phyloP scores from a whole-genome alignment of 2,113 vertebrate species.

The Stomatorhinus ivindoensis region DNA sequence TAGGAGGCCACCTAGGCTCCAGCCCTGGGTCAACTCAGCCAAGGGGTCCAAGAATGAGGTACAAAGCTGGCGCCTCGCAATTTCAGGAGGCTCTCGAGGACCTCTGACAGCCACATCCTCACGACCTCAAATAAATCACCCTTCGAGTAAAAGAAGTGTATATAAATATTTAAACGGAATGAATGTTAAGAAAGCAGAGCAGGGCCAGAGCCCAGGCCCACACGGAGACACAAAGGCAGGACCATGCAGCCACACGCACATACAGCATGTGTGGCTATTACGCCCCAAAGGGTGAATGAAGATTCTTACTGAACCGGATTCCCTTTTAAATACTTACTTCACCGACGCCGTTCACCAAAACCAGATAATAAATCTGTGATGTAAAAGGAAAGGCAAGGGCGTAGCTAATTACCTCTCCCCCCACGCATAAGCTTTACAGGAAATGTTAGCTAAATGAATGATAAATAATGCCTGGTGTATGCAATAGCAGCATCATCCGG shows the following conservation, averaged over 20 bases:
- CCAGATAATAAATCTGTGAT: not conserved
- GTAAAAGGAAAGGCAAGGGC: not conserved
- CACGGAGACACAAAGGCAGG: not conserved
- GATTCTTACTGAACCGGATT: not conserved
- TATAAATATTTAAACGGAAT: not conserved
- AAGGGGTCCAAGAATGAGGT: not conserved
- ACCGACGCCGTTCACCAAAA: not conserved
- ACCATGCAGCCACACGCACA: not conserved
- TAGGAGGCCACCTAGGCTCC: not conserved
- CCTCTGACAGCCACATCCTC: not conserved
- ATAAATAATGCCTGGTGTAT: slow-evolving; percentile 27
- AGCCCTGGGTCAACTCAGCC: not conserved
- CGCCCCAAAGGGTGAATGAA: not conserved
- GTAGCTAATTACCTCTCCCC: slow-evolving; percentile 16
- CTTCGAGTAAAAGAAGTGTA: not conserved
- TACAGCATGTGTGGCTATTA: not conserved
- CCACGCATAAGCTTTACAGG: slow-evolving; percentile 29
- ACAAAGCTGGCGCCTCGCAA: not conserved
- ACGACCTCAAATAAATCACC: not conserved
- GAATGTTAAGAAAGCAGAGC: not conserved
- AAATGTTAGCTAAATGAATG: slow-evolving; percentile 34
- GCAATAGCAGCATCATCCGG: slow-evolving; percentile 12
- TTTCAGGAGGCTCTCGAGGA: not conserved
- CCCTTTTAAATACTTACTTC: not conserved
- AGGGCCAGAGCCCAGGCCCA: not conserved